A percentile compares a stretch with the other conserved stretches of the same genome.
These are phyloP conservation scores for Oceanodroma leucorhoa DNA, from an alignment of 2,797 vertebrate genomes.

Conservation along the genomic window DNA sequence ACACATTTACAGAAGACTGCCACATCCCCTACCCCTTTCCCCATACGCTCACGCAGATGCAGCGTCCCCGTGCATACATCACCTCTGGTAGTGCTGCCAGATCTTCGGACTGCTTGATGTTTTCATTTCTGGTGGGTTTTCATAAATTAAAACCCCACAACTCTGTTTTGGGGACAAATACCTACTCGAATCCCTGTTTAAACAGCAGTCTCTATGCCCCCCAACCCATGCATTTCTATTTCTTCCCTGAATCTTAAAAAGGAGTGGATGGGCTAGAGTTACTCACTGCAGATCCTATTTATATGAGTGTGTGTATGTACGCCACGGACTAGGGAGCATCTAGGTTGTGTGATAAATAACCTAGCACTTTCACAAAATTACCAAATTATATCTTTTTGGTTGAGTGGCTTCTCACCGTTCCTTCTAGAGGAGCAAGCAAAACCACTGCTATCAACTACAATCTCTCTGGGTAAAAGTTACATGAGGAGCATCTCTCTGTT, in stretches of 20 bases:
- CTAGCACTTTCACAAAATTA: background rate
- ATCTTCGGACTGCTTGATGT: background rate
- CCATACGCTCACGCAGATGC: too few species aligned
- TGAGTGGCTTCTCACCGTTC: background rate
- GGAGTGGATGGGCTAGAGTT: too few species aligned
- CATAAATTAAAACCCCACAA: background rate
- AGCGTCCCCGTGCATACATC: rapidly evolving
- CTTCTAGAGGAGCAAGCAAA: background rate
- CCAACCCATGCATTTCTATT: background rate
- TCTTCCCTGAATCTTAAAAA: background rate
- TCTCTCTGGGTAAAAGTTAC: background rate
- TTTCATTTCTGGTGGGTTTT: background rate
- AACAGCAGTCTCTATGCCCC: background rate
- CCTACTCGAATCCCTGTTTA: too few species aligned
- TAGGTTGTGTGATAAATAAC: background rate
- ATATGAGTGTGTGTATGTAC: rapidly evolving
- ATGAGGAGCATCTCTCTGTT: background rate
- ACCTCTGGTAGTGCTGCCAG: rapidly evolving
- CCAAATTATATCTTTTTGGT: background rate
- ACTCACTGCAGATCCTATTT: background rate
- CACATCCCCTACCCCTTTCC: too few species aligned
- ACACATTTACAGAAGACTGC: rapidly evolving
- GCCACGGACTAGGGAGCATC: background rate
- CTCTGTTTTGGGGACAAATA: background rate
- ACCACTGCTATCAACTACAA: background rate